Evolutionary conservation across 2,113 vertebrate species (phyloP).

Genomic region (human (Homo sapiens)): DNA sequence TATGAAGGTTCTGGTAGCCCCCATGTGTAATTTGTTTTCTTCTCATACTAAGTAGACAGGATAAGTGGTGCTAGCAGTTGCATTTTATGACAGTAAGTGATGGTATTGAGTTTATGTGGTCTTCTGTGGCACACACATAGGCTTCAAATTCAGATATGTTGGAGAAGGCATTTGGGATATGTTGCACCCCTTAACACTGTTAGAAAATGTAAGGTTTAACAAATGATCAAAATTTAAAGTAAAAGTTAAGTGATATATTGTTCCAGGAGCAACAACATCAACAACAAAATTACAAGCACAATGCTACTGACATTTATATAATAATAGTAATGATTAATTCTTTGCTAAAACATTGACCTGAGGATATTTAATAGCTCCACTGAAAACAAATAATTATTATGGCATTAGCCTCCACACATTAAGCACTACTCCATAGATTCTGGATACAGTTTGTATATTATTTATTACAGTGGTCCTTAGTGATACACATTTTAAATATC

Average conservation of each 20-base stretch:
- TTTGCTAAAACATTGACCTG: neutral
- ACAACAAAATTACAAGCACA: neutral
- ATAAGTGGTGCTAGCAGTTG: constrained; percentile 31
- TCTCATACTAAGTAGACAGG: constrained; percentile 41
- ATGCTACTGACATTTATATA: neutral
- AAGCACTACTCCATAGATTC: neutral
- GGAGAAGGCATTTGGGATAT: constrained; percentile 11
- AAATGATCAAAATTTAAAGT: constrained; percentile 56
- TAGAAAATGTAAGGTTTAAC: constrained; percentile 50
- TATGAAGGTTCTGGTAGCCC: constrained; percentile 1
- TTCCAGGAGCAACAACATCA: neutral
- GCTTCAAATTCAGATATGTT: constrained; percentile 23
- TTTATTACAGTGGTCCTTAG: neutral
- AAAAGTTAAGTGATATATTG: neutral
- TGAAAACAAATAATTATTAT: neutral
- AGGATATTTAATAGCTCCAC: neutral
- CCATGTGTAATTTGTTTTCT: constrained; percentile 54
- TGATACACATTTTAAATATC: neutral
- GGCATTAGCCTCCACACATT: neutral
- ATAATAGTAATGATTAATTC: neutral
- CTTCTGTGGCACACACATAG: constrained; percentile 13
- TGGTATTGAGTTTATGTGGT: constrained; percentile 20
- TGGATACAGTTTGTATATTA: neutral
- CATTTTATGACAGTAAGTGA: constrained; percentile 40
- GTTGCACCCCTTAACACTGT: constrained; percentile 22